Evolutionary conservation across 2,888 invertebrate species (phyloP), one percentile per base, ranked within the genome.

Genomic region (Criorhina ranunculi): DNA sequence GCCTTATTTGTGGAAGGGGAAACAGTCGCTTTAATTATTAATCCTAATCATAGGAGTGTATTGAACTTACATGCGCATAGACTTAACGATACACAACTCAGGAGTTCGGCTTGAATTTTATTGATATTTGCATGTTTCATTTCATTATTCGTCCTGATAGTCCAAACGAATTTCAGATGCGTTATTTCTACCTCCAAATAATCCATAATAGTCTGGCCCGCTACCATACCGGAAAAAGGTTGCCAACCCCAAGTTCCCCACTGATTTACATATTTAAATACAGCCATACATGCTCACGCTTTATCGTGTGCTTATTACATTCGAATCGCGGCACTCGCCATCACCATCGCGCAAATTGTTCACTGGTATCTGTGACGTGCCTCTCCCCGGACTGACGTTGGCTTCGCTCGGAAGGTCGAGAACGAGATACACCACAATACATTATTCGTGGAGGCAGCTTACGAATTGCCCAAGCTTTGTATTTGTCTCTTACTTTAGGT

Each of bases 381-480:
- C 29, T 19, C 66, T 79, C 73, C 73, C 73, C 9, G 37, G 35
- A 35, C 53, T 78, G 62, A 12, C 29, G 37, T 44, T 53, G 44
- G 35, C 37, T 66, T 31, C 19, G n/a, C 62, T 44, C 44, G 37
- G 37, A 75, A 53, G 40, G 53, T 53, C 67, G n/a, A 29, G 8
- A 57, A 37, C 12, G 51, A 72, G 55, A 57, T 51, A 75, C 62
- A 60, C 55, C 24, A 24, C 24, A 24, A 24, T 4, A 24, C 24
- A 46, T 19, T n/a, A n/a, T n/a, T n/a, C 8, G 40, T 5, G 5
- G 33, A 40, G 3, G 42, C 66, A 66, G 55, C 46, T 62, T 64
- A 69, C 51, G 40, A 24, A 59, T 79, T 73, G 49, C 73, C 66
- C 66, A 79, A 79, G 79, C 79, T 79, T 79, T 79, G 29, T 19